Evolutionary conservation across 2,797 vertebrate genomes (phyloP).

Genomic region (Choloepus didactylus): DNA sequence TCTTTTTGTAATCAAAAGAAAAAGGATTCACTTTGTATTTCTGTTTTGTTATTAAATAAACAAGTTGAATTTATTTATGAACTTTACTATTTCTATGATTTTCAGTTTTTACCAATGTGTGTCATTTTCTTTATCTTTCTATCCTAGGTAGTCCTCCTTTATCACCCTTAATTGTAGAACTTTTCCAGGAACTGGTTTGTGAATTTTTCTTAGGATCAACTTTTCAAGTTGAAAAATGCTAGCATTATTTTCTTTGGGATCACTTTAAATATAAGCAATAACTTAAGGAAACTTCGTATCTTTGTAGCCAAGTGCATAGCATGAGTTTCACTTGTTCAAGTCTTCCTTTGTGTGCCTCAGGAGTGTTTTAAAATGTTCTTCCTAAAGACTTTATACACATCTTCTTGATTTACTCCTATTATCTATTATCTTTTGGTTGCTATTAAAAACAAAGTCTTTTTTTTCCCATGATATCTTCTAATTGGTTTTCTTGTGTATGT

Average conservation of each 20-base stretch:
- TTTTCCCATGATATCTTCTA: neutral
- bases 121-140: neutral
- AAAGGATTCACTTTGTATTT: neutral
- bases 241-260: neutral
- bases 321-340: neutral
- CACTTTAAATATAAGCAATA: neutral
- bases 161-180: neutral
- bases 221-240: neutral
- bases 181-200: conserved; percentile 12
- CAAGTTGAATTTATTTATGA: conserved; percentile 7
- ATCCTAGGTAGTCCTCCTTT: neutral
- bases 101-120: neutral
- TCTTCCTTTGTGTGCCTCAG: neutral
- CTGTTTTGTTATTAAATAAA: neutral
- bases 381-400: neutral
- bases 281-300: neutral
- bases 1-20: neutral
- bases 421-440: neutral
- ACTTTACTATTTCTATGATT: neutral
- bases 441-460: neutral
- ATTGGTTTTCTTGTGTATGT: neutral
- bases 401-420: conserved; percentile 18
- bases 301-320: neutral
- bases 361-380: neutral
- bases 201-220: neutral